These are phyloP conservation scores for Aphis gossypii DNA, from an alignment of 1,140 invertebrate genomes.

Conservation along the genomic window DNA sequence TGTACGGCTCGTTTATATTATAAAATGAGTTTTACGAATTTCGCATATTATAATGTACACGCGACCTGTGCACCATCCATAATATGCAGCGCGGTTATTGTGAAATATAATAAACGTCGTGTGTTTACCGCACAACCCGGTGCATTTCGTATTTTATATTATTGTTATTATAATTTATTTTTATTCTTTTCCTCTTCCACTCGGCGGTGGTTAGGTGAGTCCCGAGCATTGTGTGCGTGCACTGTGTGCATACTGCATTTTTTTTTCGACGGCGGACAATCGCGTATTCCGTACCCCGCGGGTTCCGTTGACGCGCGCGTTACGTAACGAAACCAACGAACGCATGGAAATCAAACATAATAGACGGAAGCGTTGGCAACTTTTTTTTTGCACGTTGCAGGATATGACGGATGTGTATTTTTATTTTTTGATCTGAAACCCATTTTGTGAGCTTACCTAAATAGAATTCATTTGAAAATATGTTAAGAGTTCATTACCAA, in stretches of 20 bases:
- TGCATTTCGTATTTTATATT: neutral
- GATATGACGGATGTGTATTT: neutral
- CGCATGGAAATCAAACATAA: neutral
- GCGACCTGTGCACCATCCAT: neutral
- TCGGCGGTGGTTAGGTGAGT: neutral
- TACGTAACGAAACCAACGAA: neutral
- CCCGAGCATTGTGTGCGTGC: neutral
- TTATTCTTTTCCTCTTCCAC: neutral
- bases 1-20: neutral
- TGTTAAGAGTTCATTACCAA: neutral
- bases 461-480: neutral
- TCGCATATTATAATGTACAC: neutral
- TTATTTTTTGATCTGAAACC: neutral
- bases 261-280: neutral
- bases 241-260: neutral
- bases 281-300: neutral
- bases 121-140: neutral
- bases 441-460: neutral
- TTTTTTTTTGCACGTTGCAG: neutral
- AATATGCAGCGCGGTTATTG: neutral
- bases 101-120: constrained; percentile 13
- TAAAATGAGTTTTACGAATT: neutral
- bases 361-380: neutral
- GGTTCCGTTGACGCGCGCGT: neutral
- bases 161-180: constrained; percentile 16